Conservation (phyloP, 2,888 invertebrate genomes). For the Meandrusa payeni region DNA sequence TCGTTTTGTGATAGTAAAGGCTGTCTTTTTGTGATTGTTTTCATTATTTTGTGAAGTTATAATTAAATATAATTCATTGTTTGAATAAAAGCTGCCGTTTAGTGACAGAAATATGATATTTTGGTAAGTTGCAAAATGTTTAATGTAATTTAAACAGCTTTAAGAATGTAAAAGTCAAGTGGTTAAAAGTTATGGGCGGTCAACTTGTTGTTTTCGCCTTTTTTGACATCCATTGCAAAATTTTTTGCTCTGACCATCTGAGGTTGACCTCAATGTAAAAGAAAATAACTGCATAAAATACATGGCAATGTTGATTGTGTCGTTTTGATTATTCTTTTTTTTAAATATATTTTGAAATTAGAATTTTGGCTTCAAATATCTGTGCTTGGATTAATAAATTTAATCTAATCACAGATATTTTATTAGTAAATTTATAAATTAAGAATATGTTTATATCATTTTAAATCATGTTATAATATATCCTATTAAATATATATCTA, state of each 20-base stretch:
- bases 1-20: conserved; percentile 41
- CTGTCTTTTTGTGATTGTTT: conserved; percentile 39
- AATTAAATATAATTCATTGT: conserved; percentile 1
- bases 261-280: conserved; percentile 48
- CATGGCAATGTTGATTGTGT: neutral
- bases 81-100: neutral
- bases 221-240: conserved; percentile 51
- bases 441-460: too few relatives aligned
- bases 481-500: too few relatives aligned
- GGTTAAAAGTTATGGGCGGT: conserved; percentile 15
- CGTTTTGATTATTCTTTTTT: too few relatives aligned
- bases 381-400: too few relatives aligned
- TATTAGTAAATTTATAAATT: too few relatives aligned
- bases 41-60: conserved; percentile 20
- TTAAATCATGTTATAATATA: too few relatives aligned
- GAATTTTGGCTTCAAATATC: too few relatives aligned
- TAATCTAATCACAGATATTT: too few relatives aligned
- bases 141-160: conserved; percentile 25
- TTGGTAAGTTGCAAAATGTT: conserved; percentile 29
- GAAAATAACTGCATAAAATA: conserved; percentile 8
- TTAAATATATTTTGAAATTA: neutral
- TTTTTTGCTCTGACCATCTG: conserved; percentile 40
- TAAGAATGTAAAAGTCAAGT: conserved; percentile 4
- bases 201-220: conserved; percentile 41
- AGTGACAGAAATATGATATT: conserved; percentile 4